Conservation (phyloP, 2,888 invertebrate species). For the Brachylomia viminalis region DNA sequence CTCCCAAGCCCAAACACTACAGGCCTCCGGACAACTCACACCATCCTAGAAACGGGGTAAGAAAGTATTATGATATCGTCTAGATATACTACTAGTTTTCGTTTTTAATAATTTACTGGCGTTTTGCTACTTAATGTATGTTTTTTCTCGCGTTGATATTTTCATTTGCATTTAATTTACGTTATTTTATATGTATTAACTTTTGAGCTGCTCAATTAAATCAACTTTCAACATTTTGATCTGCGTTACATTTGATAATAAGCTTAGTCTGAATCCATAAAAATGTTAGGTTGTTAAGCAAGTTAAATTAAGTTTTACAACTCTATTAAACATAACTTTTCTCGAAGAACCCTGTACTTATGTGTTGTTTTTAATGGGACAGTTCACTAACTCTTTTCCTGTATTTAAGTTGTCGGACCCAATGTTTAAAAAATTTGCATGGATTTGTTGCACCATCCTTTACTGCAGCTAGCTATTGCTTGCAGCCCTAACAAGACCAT, state of each 20-base stretch:
- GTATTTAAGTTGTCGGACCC: not conserved
- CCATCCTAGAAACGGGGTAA: conserved; percentile 85
- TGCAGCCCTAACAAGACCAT: conserved; percentile 2
- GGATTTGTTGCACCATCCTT: not conserved
- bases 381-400: not conserved
- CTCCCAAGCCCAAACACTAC: conserved; percentile 98
- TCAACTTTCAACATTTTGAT: not conserved
- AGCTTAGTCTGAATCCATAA: not conserved
- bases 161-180: not conserved
- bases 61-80: conserved; percentile 37
- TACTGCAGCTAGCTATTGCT: not conserved
- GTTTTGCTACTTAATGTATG: not conserved
- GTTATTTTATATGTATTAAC: not conserved
- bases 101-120: not conserved
- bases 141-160: not conserved
- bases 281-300: not conserved
- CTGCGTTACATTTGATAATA: not conserved
- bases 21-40: conserved; percentile 91
- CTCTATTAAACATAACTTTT: not conserved
- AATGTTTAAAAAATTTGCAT: not conserved
- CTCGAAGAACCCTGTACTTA: too few relatives aligned
- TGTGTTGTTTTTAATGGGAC: not conserved
- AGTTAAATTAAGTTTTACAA: not conserved
- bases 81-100: not conserved
- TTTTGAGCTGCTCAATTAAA: not conserved